Conservation (phyloP, 1,140 invertebrate species). For the Geopemphigus sp. region DNA sequence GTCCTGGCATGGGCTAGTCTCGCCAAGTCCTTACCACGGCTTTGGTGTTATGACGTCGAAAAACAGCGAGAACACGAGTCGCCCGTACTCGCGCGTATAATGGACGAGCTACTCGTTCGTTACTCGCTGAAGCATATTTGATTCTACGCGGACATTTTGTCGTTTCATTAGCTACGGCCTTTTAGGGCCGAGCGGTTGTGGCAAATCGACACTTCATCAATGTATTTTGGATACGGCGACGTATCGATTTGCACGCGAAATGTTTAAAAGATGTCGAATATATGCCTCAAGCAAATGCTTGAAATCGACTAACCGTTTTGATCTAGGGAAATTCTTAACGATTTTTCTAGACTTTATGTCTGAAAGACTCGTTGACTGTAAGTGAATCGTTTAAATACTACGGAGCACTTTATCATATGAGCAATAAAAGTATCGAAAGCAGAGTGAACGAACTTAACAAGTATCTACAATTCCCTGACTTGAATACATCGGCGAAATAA, state of each 20-base stretch:
- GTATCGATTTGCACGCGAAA: slow-evolving; percentile 72
- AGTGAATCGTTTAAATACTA: slow-evolving; percentile 27
- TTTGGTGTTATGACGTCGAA: no score
- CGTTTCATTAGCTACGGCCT: slow-evolving; percentile 73
- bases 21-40: no score
- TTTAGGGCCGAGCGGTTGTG: slow-evolving; percentile 79
- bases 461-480: not conserved
- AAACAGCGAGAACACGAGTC: no score
- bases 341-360: slow-evolving; percentile 4
- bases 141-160: no score
- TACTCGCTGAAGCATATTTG: not conserved
- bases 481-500: slow-evolving; percentile 11
- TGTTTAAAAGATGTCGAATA: slow-evolving; percentile 74
- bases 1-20: no score
- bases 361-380: not conserved
- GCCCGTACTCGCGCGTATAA: no score
- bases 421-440: not conserved
- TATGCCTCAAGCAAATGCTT: slow-evolving; percentile 60
- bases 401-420: slow-evolving; percentile 22
- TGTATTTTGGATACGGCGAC: slow-evolving; percentile 78
- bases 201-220: slow-evolving; percentile 80
- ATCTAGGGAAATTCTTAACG: not conserved
- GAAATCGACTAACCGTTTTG: not conserved
- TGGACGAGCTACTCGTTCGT: no score
- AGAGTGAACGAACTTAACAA: slow-evolving; percentile 6